Conservation (phyloP, 1,140 invertebrate species). For the Pemphigus obesinymphae region DNA sequence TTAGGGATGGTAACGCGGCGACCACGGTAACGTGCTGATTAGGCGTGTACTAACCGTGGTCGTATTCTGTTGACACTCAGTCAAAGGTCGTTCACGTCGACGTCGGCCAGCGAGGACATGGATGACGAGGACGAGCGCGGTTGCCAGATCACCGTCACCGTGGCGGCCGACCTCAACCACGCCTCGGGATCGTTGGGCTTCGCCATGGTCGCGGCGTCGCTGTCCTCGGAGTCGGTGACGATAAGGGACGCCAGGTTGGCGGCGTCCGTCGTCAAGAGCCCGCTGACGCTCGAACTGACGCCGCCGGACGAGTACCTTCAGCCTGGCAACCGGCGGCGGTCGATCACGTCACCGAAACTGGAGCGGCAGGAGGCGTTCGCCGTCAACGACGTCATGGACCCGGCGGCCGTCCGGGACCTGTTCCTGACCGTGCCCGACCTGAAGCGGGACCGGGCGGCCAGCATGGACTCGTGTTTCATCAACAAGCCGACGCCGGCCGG, state of each 20-base stretch:
- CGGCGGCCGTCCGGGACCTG: constrained; percentile 62
- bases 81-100: constrained; percentile 21
- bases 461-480: constrained; percentile 75
- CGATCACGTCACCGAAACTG: constrained; percentile 56
- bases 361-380: constrained; percentile 76
- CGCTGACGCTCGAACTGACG: constrained; percentile 35
- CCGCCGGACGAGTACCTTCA: constrained; percentile 47
- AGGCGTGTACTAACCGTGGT: background rate
- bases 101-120: constrained; percentile 40
- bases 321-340: constrained; percentile 50
- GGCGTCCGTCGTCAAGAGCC: constrained; percentile 43
- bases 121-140: constrained; percentile 20
- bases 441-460: constrained; percentile 74
- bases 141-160: constrained; percentile 25
- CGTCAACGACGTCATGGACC: constrained; percentile 51
- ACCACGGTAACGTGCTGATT: too few relatives aligned
- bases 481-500: constrained; percentile 63
- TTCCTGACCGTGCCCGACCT: constrained; percentile 76
- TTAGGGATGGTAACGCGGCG: too few relatives aligned
- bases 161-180: background rate
- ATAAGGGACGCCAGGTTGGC: constrained; percentile 42
- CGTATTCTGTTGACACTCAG: background rate
- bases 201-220: constrained; percentile 23
- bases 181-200: too few relatives aligned
- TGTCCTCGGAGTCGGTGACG: background rate